These are phyloP conservation scores for Smithornis capensis DNA, from an alignment of 2,113 vertebrate species.

Conservation along the genomic window DNA sequence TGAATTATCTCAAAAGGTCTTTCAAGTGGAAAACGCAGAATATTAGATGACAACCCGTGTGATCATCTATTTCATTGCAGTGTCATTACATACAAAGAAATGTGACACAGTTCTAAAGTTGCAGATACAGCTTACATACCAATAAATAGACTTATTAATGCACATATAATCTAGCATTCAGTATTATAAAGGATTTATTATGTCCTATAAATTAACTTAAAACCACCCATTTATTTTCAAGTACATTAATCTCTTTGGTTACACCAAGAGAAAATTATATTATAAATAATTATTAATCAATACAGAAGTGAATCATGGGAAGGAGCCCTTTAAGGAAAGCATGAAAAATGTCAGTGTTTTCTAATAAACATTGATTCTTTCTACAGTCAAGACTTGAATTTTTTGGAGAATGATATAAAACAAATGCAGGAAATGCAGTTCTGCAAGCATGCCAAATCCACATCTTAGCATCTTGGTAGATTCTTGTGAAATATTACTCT, in stretches of 20 bases:
- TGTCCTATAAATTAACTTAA: background rate
- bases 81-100: background rate
- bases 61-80: background rate
- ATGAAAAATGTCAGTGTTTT: background rate
- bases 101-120: background rate
- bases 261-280: background rate
- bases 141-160: background rate
- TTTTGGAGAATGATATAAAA: background rate
- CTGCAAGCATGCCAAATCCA: background rate
- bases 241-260: background rate
- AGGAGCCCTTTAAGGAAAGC: background rate
- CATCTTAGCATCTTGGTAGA: background rate
- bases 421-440: background rate
- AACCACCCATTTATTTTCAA: background rate
- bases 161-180: background rate
- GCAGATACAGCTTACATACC: background rate
- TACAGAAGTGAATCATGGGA: background rate
- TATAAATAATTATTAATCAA: background rate
- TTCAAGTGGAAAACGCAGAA: background rate
- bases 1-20: background rate
- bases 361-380: background rate
- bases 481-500: constrained; percentile 18
- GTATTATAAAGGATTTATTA: background rate
- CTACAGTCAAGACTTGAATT: background rate
- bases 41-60: background rate